Evolutionary conservation across 2,888 invertebrate species (phyloP).

Genomic region (Watsonalla binaria): DNA sequence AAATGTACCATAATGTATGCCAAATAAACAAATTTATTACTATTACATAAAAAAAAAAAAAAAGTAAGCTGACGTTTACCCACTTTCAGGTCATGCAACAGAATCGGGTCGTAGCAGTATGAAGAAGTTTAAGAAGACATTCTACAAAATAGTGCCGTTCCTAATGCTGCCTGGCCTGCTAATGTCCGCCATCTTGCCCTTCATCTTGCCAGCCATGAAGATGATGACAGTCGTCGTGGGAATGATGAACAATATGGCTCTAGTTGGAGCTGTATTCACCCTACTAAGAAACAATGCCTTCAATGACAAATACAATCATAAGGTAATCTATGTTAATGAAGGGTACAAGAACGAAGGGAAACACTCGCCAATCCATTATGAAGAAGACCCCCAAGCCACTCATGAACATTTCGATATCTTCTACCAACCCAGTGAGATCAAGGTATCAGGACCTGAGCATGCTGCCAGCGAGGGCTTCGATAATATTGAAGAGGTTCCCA

Average conservation of each 20-base stretch:
- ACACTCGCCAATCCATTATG: slow-evolving; percentile 19
- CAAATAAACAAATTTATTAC: too few species aligned
- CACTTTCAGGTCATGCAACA: slow-evolving; percentile 38
- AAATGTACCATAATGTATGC: too few species aligned
- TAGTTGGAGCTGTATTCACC: slow-evolving; percentile 79
- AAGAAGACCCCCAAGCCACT: slow-evolving; percentile 9
- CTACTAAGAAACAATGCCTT: slow-evolving; percentile 80
- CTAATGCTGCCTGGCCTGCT: slow-evolving; percentile 81
- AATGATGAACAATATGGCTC: slow-evolving; percentile 83
- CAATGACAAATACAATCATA: slow-evolving; percentile 71
- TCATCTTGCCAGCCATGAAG: slow-evolving; percentile 82
- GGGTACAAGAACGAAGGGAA: slow-evolving; percentile 73
- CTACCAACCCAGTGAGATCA: slow-evolving; percentile 7
- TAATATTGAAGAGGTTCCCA: slow-evolving; percentile 27
- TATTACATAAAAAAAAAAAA: too few species aligned
- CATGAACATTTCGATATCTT: slow-evolving; percentile 14
- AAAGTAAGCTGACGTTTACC: slow-evolving; percentile 5
- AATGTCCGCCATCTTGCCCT: slow-evolving; percentile 83
- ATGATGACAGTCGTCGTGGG: slow-evolving; percentile 80
- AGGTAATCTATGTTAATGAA: slow-evolving; percentile 77
- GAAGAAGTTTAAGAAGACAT: slow-evolving; percentile 56
- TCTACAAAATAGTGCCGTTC: slow-evolving; percentile 70
- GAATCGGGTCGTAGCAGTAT: slow-evolving; percentile 43
- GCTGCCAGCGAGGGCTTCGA: slow-evolving; percentile 22
- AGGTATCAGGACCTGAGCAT: slow-evolving; percentile 8